Evolutionary conservation across 1,140 invertebrate species (phyloP).

Genomic region (Microplitis demolitor): DNA sequence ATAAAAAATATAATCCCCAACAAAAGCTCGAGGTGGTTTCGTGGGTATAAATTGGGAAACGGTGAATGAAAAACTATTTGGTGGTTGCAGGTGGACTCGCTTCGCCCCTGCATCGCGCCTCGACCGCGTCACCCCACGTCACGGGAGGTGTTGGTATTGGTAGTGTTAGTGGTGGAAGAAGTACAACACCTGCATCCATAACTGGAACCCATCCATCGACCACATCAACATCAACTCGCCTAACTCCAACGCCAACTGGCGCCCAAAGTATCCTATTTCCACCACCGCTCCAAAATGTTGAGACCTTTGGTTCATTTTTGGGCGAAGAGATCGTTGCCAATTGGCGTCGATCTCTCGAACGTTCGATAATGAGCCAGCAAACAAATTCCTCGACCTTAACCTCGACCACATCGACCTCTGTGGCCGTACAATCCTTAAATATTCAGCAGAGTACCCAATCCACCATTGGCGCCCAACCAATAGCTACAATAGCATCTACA

Average conservation of each 20-base stretch:
- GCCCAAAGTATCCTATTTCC: conserved; percentile 61
- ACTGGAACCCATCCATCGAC: conserved; percentile 49
- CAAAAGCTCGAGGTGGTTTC: conserved; percentile 30
- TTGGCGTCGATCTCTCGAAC: conserved; percentile 75
- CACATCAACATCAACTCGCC: conserved; percentile 50
- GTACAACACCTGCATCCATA: conserved; percentile 39
- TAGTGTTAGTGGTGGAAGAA: conserved; percentile 27
- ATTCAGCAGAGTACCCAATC: conserved; percentile 25
- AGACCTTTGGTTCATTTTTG: conserved; percentile 72
- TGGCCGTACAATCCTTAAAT: conserved; percentile 37
- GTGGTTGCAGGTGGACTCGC: conserved; percentile 62
- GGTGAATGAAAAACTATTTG: conserved; percentile 37
- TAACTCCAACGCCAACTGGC: conserved; percentile 59
- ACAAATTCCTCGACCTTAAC: conserved; percentile 45
- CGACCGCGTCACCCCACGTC: conserved; percentile 60
- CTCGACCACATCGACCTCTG: conserved; percentile 44
- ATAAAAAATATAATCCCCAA: conserved; percentile 10
- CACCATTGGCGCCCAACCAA: neutral
- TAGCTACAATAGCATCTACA: neutral
- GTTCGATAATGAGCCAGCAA: conserved; percentile 64
- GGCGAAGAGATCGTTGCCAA: conserved; percentile 80
- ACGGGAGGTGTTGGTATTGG: conserved; percentile 36
- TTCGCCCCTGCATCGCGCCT: conserved; percentile 61
- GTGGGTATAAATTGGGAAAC: conserved; percentile 3
- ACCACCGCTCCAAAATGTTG: conserved; percentile 70